phyloP scores from a whole-genome alignment of 2,113 vertebrate genomes.

The Vireo altiloquus region DNA sequence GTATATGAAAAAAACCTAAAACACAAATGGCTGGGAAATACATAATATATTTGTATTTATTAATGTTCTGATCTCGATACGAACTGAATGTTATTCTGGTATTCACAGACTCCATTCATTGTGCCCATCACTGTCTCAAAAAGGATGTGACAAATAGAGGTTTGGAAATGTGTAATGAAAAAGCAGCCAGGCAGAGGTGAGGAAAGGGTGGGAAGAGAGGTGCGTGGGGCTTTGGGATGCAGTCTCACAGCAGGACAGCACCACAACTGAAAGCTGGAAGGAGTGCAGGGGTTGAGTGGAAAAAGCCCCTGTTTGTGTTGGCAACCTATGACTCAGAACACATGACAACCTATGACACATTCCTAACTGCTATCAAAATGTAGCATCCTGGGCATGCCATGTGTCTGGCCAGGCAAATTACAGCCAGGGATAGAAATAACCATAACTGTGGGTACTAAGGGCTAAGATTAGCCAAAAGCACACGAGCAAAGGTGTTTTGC shows the following conservation, averaged over 20 bases:
- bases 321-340: background rate
- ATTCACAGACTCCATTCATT: background rate
- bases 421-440: background rate
- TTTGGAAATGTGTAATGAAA: background rate
- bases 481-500: background rate
- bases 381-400: background rate
- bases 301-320: background rate
- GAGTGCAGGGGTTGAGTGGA: fast-evolving
- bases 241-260: background rate
- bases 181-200: background rate
- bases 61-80: background rate
- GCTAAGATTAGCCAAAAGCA: background rate
- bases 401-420: background rate
- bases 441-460: background rate
- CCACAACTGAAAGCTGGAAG: background rate
- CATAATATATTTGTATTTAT: background rate
- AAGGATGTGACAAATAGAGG: background rate
- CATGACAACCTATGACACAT: too few relatives aligned
- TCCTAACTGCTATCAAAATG: background rate
- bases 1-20: background rate
- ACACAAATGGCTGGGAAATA: background rate
- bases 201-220: background rate
- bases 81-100: background rate
- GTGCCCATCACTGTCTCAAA: background rate
- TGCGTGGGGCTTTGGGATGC: fast-evolving